phyloP scores from a whole-genome alignment of 2,113 vertebrate genomes.

The Progne subis region DNA sequence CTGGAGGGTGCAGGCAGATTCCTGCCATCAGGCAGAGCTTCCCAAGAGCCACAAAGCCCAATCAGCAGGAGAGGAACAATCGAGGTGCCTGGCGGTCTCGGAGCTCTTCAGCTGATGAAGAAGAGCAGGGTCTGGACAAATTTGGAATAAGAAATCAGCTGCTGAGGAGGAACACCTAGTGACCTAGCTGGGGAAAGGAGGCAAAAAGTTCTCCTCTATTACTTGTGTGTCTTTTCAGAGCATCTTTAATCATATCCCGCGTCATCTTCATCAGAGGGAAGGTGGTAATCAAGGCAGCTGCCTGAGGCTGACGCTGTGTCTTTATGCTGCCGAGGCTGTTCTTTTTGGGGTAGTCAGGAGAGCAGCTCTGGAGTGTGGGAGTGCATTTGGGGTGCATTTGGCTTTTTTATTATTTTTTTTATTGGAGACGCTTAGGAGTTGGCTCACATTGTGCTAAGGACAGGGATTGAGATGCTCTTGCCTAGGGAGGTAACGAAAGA shows the following conservation, averaged over 20 bases:
- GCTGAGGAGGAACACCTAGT: background rate
- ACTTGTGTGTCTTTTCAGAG: background rate
- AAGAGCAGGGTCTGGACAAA: conserved; percentile 21
- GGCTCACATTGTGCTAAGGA: background rate
- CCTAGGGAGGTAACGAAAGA: conserved; percentile 9
- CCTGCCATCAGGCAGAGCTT: conserved; percentile 64
- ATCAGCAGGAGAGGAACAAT: conserved; percentile 74
- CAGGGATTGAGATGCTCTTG: background rate
- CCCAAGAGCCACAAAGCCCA: conserved; percentile 66
- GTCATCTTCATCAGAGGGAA: conserved; percentile 21
- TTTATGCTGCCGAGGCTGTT: background rate
- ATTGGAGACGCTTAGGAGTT: background rate
- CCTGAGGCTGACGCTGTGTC: background rate
- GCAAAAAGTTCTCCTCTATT: background rate
- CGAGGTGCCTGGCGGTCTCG: background rate
- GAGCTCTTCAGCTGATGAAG: conserved; percentile 73
- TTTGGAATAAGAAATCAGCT: conserved; percentile 59
- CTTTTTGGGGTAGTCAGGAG: background rate
- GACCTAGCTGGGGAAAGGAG: background rate
- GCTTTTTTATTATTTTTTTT: background rate
- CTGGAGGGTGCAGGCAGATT: conserved; percentile 45
- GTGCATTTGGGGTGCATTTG: background rate
- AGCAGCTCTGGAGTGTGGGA: background rate
- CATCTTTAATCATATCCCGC: conserved; percentile 23
- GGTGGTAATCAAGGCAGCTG: conserved; percentile 48